Conservation (phyloP, 2,113 vertebrate species). For the Gavia stellata region DNA sequence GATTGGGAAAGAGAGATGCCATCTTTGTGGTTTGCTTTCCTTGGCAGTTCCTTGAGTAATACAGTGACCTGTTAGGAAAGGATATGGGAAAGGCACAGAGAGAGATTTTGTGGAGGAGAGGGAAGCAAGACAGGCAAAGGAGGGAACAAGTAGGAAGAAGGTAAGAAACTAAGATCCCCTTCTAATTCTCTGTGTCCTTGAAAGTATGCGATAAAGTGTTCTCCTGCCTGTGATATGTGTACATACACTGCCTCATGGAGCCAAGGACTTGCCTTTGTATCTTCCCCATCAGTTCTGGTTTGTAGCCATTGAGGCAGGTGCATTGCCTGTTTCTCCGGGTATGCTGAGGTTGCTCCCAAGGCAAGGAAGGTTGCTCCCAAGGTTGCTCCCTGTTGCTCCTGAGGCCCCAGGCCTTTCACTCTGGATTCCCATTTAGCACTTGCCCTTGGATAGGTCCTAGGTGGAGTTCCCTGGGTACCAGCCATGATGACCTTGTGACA, state of each 20-base stretch:
- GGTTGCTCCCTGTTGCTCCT: too few relatives aligned
- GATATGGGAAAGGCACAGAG: neutral
- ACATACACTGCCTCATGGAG: neutral
- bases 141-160: neutral
- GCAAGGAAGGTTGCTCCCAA: too few relatives aligned
- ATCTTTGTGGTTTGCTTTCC: neutral
- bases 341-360: neutral
- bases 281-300: neutral
- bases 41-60: neutral
- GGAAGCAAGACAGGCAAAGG: neutral
- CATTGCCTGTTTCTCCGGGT: neutral
- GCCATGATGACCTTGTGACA: neutral
- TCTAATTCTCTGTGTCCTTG: neutral
- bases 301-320: neutral
- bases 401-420: neutral
- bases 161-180: neutral
- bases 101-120: neutral
- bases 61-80: neutral
- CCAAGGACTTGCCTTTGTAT: neutral
- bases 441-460: neutral
- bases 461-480: neutral
- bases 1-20: neutral
- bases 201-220: neutral
- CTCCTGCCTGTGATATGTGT: neutral
- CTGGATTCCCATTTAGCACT: neutral